These are phyloP conservation scores for Cossypha heuglini DNA, from an alignment of 2,797 vertebrate genomes.

Conservation along the genomic window DNA sequence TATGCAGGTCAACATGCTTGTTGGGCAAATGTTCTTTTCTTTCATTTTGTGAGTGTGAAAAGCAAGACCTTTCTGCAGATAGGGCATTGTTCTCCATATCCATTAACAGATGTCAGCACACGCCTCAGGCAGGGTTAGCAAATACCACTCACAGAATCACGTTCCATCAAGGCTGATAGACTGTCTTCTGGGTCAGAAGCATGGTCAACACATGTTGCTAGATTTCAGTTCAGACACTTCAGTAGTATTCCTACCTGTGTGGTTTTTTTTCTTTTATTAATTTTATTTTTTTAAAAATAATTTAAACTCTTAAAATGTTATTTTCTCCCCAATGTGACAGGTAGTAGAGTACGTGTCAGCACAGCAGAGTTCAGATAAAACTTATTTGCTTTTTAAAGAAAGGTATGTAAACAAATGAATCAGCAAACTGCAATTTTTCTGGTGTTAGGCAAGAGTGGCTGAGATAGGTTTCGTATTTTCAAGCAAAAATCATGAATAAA, in stretches of 20 bases:
- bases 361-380: not conserved
- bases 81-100: slow-evolving; percentile 6
- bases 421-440: not conserved
- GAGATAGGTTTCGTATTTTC: not conserved
- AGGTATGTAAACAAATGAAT: not conserved
- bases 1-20: not conserved
- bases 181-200: not conserved
- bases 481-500: not conserved
- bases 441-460: not conserved
- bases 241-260: not conserved
- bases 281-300: not conserved
- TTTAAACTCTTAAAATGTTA: not conserved
- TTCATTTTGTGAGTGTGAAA: not conserved
- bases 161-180: slow-evolving; percentile 5
- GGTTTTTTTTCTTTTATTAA: not conserved
- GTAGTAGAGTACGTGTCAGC: not conserved
- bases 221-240: not conserved
- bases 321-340: not conserved
- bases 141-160: not conserved
- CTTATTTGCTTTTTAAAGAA: not conserved
- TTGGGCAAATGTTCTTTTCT: not conserved
- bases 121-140: not conserved
- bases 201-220: not conserved
- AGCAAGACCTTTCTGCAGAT: slow-evolving; percentile 42
- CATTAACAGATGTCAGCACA: slow-evolving; percentile 23